A percentile compares a stretch with the other conserved stretches of the same genome.
Conservation (phyloP, 2,113 vertebrate genomes). For the Coregonus clupeaformis region DNA sequence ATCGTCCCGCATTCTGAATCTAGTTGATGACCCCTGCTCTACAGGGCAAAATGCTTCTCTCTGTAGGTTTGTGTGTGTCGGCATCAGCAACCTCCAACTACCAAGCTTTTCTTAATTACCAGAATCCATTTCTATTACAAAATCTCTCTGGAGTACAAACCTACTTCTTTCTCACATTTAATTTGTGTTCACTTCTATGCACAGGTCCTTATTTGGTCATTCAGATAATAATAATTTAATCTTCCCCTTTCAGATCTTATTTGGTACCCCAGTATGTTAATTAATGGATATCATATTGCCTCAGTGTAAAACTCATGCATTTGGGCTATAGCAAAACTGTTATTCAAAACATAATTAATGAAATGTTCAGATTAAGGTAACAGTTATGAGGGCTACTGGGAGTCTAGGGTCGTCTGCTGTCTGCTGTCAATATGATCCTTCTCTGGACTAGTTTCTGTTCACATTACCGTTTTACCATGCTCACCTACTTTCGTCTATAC, state of each 20-base stretch:
- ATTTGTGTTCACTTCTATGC: conserved; percentile 31
- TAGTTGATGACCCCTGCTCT: too few relatives aligned
- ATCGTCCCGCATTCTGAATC: too few relatives aligned
- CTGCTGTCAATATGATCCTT: too few relatives aligned
- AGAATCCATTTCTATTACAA: conserved; percentile 3
- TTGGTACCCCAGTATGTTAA: conserved; percentile 50
- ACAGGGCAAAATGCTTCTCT: neutral
- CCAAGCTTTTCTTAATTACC: conserved; percentile 40
- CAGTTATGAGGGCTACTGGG: conserved; percentile 22
- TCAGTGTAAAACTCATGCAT: conserved; percentile 45
- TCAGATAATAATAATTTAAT: conserved; percentile 32
- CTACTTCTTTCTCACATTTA: conserved; percentile 27
- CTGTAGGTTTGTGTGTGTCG: neutral
- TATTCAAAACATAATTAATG: conserved; percentile 57
- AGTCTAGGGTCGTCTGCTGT: neutral
- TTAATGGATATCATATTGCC: conserved; percentile 39
- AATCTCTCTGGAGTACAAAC: conserved; percentile 39
- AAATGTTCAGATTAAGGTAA: conserved; percentile 24
- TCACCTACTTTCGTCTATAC: neutral
- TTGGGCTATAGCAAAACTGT: conserved; percentile 38
- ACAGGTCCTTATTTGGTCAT: conserved; percentile 42
- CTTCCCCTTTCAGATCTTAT: neutral
- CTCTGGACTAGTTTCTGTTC: neutral
- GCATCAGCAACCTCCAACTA: neutral
- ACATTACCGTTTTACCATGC: neutral